Evolutionary conservation across 2,888 invertebrate genomes (phyloP).

Genomic region (Dolichomitus sp.): DNA sequence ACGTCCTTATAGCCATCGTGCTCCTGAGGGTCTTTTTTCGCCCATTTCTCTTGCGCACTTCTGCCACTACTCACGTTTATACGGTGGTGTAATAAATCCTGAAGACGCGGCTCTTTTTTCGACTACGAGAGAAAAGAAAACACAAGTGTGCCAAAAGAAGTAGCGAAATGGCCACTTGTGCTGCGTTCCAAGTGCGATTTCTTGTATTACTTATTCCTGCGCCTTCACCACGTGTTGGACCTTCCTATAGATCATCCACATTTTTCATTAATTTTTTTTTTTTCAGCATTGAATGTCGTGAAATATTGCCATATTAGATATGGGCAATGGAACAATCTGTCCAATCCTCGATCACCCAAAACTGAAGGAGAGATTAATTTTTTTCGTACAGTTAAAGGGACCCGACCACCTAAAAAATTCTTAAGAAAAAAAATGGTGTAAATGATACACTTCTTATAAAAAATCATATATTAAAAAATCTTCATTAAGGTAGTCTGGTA

Average conservation of each 20-base stretch:
- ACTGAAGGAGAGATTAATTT: too few species aligned
- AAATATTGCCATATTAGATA: too few species aligned
- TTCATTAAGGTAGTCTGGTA: too few species aligned
- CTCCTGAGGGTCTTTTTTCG: background rate
- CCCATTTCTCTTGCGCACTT: background rate
- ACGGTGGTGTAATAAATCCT: conserved; percentile 7
- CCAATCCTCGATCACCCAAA: too few species aligned
- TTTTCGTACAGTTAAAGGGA: too few species aligned
- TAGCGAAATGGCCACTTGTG: background rate
- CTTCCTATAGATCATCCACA: background rate
- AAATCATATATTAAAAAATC: too few species aligned
- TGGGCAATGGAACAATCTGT: too few species aligned
- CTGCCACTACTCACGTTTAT: background rate
- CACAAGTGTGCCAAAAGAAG: background rate
- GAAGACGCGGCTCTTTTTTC: conserved; percentile 1
- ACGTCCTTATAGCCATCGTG: background rate
- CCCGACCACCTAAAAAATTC: too few species aligned
- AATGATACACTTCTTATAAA: too few species aligned
- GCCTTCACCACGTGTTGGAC: background rate
- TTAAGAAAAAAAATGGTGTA: too few species aligned
- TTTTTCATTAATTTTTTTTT: too few species aligned
- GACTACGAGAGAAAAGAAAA: background rate
- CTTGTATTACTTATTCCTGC: background rate
- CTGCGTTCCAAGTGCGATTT: background rate
- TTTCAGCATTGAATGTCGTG: too few species aligned